Percentiles rank a stretch among this genome's conserved stretches.
These are phyloP conservation scores for Bombus confusus DNA, from an alignment of 1,140 invertebrate genomes.

Conservation along the genomic window DNA sequence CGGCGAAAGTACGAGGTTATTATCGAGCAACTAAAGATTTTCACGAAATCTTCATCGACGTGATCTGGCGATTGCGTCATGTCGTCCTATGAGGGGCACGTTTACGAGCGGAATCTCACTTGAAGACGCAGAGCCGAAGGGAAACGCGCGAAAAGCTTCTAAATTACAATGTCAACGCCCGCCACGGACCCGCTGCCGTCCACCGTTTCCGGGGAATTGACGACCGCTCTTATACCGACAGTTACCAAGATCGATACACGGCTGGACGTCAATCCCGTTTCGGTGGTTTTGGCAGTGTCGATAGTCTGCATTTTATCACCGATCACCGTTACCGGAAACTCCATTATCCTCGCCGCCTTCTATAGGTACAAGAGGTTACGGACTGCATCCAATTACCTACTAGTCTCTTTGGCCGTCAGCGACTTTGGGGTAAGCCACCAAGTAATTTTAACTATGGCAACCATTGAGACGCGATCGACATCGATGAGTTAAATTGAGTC, in stretches of 20 bases:
- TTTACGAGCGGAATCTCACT: slow-evolving; percentile 50
- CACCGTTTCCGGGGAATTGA: slow-evolving; percentile 71
- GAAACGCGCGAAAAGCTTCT: slow-evolving; percentile 24
- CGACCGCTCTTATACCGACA: slow-evolving; percentile 72
- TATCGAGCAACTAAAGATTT: not conserved
- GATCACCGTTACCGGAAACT: slow-evolving; percentile 84
- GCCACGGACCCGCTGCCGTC: slow-evolving; percentile 62
- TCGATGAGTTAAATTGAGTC: not conserved
- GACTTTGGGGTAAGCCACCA: slow-evolving; percentile 85
- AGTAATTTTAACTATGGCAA: not conserved
- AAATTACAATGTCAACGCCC: slow-evolving; percentile 73
- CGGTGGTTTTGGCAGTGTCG: slow-evolving; percentile 82
- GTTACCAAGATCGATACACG: slow-evolving; percentile 73
- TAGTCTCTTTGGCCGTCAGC: slow-evolving; percentile 88
- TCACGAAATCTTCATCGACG: not conserved
- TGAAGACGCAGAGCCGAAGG: slow-evolving; percentile 33
- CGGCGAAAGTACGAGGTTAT: too few species aligned
- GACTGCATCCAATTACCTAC: slow-evolving; percentile 88
- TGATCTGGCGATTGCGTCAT: slow-evolving; percentile 49
- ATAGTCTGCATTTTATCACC: slow-evolving; percentile 84
- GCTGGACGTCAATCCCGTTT: slow-evolving; percentile 75
- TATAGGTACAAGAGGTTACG: slow-evolving; percentile 85
- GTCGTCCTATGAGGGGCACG: slow-evolving; percentile 43
- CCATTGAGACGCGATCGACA: not conserved
- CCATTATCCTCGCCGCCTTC: slow-evolving; percentile 84